These are phyloP conservation scores for Mungos mungo DNA, from an alignment of 2,113 vertebrate genomes.

Conservation along the genomic window DNA sequence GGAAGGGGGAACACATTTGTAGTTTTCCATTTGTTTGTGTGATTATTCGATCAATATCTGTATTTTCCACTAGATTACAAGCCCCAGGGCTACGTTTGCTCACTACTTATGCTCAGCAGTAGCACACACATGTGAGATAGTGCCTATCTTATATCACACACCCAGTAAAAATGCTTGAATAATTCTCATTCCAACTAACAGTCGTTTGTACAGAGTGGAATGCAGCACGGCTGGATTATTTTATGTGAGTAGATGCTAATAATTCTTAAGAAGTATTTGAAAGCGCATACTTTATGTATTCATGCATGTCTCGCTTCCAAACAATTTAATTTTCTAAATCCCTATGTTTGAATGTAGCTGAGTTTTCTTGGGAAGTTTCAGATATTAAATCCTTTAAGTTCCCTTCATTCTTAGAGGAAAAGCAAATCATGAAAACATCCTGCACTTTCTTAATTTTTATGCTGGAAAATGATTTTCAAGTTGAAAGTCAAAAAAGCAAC, in stretches of 20 bases:
- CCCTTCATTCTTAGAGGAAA: constrained; percentile 12
- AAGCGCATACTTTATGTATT: neutral
- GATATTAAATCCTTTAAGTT: neutral
- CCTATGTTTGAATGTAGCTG: neutral
- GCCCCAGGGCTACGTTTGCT: neutral
- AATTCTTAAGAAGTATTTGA: neutral
- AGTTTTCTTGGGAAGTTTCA: neutral
- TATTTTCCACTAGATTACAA: neutral
- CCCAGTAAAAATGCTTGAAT: neutral
- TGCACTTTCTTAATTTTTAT: neutral
- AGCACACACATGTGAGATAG: neutral
- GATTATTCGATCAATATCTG: neutral
- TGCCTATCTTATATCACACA: neutral
- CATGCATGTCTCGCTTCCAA: neutral
- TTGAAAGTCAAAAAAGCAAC: constrained; percentile 28
- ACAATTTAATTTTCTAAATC: neutral
- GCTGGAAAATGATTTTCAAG: constrained; percentile 2
- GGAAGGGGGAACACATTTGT: neutral
- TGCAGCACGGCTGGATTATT: neutral
- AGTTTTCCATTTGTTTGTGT: neutral
- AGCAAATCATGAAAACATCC: neutral
- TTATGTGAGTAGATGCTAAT: neutral
- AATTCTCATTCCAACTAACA: neutral
- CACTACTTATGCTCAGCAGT: neutral
- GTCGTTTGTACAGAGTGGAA: neutral